Conservation (phyloP, 2,113 vertebrate species). For the Centropristis striata region DNA sequence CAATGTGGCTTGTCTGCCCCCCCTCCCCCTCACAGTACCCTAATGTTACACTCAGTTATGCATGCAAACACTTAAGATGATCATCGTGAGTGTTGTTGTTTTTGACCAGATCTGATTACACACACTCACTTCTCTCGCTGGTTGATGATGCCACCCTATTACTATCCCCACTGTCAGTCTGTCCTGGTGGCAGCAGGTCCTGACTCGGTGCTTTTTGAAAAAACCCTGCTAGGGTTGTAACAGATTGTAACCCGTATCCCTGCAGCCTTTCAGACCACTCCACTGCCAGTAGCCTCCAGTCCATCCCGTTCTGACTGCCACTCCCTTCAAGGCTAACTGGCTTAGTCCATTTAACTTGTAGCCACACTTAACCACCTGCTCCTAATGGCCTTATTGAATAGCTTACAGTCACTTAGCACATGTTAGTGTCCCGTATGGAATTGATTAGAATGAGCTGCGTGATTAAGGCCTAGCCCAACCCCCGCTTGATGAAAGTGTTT, state of each 20-base stretch:
- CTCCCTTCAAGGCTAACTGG: conserved; percentile 53
- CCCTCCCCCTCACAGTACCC: conserved; percentile 33
- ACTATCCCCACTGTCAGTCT: background rate
- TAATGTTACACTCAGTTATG: conserved; percentile 21
- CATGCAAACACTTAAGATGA: conserved; percentile 6
- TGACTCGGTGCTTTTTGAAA: conserved; percentile 1
- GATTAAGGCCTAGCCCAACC: conserved; percentile 9
- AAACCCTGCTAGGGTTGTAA: conserved; percentile 39
- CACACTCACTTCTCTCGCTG: background rate
- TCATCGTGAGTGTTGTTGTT: background rate
- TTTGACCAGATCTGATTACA: conserved; percentile 1
- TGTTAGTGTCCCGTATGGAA: conserved; percentile 52
- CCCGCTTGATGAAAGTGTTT: conserved; percentile 24
- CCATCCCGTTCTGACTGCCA: conserved; percentile 26
- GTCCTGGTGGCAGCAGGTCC: conserved; percentile 8
- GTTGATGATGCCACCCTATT: conserved; percentile 11
- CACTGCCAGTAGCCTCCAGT: conserved; percentile 30
- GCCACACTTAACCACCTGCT: conserved; percentile 68
- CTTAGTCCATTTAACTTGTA: conserved; percentile 55
- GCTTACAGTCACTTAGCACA: conserved; percentile 65
- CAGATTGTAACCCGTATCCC: conserved; percentile 70
- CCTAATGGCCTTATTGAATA: conserved; percentile 55
- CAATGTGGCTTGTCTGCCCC: conserved; percentile 54
- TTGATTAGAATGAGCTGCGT: conserved; percentile 52
- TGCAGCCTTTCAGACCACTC: conserved; percentile 26